A percentile compares a stretch with the other conserved stretches of the same genome.
phyloP scores from a whole-genome alignment of 2,797 vertebrate species.

The Botia almorhae region DNA sequence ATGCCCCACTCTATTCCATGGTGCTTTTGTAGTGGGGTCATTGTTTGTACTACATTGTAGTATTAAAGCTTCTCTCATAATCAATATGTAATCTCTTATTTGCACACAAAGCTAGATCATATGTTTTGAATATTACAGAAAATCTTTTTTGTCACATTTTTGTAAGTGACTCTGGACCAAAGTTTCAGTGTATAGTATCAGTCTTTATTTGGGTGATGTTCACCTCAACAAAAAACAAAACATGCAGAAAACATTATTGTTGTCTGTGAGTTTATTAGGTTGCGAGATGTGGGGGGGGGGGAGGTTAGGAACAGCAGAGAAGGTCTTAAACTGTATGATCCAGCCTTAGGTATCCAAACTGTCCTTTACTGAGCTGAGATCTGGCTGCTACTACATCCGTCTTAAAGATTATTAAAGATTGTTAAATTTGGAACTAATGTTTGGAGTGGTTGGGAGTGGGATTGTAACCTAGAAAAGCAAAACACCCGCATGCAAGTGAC shows the following conservation, averaged over 20 bases:
- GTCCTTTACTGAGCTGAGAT: slow-evolving; percentile 52
- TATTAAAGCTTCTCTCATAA: slow-evolving; percentile 79
- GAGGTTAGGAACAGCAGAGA: slow-evolving; percentile 33
- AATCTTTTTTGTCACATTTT: slow-evolving; percentile 80
- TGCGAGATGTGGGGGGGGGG: slow-evolving; percentile 9
- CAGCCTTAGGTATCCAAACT: slow-evolving; percentile 53
- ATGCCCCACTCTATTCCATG: slow-evolving; percentile 68
- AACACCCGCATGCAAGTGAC: slow-evolving; percentile 16
- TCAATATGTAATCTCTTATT: slow-evolving; percentile 80
- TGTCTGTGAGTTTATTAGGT: slow-evolving; percentile 36
- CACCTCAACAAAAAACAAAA: slow-evolving; percentile 64
- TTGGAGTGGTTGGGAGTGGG: background rate
- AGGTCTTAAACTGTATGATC: slow-evolving; percentile 34
- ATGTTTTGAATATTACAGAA: slow-evolving; percentile 81
- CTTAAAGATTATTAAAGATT: slow-evolving; percentile 18
- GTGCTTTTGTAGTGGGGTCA: slow-evolving; percentile 67
- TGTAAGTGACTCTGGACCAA: slow-evolving; percentile 82
- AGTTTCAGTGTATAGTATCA: slow-evolving; percentile 68
- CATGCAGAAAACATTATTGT: slow-evolving; percentile 56
- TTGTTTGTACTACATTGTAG: slow-evolving; percentile 81
- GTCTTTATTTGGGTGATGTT: slow-evolving; percentile 69
- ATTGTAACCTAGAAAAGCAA: slow-evolving; percentile 10
- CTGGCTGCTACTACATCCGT: slow-evolving; percentile 58
- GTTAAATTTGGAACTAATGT: slow-evolving; percentile 36
- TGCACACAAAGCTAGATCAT: slow-evolving; percentile 83